These are phyloP conservation scores for Corynorhinus townsendii DNA, from an alignment of 2,113 vertebrate species.

Conservation along the genomic window DNA sequence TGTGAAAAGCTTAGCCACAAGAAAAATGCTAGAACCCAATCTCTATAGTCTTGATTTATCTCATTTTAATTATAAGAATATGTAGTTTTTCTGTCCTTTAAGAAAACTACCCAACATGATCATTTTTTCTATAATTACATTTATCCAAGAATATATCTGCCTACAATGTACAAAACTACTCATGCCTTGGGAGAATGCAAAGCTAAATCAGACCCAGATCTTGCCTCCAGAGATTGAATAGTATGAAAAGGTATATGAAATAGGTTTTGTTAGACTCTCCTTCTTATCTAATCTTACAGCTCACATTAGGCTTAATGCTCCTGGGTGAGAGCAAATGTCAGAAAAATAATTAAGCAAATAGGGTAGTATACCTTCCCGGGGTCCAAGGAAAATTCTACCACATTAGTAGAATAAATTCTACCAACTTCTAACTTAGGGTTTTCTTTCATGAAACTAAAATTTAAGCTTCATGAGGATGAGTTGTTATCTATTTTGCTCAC, in stretches of 20 bases:
- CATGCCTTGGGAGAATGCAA: background rate
- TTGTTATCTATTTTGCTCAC: background rate
- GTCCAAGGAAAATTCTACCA: background rate
- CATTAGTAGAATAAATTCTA: background rate
- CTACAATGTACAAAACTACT: background rate
- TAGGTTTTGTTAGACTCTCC: background rate
- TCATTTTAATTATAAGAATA: background rate
- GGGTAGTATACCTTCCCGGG: background rate
- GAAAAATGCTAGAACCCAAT: background rate
- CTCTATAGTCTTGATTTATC: background rate
- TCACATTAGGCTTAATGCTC: background rate
- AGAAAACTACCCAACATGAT: background rate
- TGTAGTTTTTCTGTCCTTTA: background rate
- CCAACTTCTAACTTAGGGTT: background rate
- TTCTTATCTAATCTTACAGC: background rate
- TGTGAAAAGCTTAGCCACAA: background rate
- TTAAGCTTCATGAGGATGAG: background rate
- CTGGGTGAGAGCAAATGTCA: background rate
- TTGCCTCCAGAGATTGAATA: background rate
- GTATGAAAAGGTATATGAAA: background rate
- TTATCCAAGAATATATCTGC: background rate
- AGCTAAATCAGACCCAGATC: background rate
- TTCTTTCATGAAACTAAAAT: background rate
- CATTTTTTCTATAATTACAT: background rate
- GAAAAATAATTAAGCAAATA: background rate